Evolutionary conservation across 2,113 vertebrate species (phyloP).

Genomic region (Deroptyus accipitrinus): DNA sequence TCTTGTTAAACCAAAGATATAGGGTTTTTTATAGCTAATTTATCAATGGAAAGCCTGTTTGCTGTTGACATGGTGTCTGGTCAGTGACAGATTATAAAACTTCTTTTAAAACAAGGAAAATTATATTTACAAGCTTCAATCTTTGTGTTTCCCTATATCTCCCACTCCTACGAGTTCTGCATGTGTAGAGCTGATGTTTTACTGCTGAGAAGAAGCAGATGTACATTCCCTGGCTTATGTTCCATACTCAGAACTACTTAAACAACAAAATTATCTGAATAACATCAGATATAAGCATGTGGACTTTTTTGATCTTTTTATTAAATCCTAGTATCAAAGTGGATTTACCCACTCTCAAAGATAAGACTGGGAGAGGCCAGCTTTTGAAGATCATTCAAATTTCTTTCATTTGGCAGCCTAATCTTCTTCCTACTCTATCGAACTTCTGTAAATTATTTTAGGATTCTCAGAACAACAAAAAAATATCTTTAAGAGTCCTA

Average conservation of each 20-base stretch:
- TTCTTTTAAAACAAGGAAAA: neutral
- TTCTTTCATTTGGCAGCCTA: slow-evolving; percentile 18
- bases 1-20: neutral
- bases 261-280: neutral
- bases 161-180: neutral
- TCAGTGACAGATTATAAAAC: neutral
- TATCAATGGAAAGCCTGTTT: neutral
- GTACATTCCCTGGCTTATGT: neutral
- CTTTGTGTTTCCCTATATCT: neutral
- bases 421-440: slow-evolving; percentile 2
- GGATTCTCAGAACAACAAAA: neutral
- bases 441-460: slow-evolving; percentile 25
- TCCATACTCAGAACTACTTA: neutral
- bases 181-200: neutral
- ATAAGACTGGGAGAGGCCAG: neutral
- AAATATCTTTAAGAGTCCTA: neutral
- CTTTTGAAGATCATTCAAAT: slow-evolving; percentile 42
- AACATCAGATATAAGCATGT: neutral
- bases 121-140: neutral
- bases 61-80: neutral
- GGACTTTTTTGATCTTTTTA: slow-evolving; percentile 7
- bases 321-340: slow-evolving; percentile 40
- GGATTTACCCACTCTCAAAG: slow-evolving; percentile 11
- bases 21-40: neutral
- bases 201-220: neutral